Conservation (phyloP, 2,113 vertebrate genomes). For the Fregetta grallaria region DNA sequence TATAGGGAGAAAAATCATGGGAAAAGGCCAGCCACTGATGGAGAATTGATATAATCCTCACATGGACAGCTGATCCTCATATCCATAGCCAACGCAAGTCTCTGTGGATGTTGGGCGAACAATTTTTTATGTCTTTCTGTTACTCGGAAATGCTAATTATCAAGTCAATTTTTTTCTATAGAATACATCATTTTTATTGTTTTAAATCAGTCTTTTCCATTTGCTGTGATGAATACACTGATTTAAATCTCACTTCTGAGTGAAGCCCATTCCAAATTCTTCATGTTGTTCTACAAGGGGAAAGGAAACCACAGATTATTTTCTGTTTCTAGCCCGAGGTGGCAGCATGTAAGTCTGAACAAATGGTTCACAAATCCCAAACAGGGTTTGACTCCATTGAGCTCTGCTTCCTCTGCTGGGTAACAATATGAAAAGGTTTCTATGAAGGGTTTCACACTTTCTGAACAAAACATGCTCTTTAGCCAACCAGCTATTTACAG, state of each 20-base stretch:
- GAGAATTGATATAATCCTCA: background rate
- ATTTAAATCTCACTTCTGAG: background rate
- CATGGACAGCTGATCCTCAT: background rate
- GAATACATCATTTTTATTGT: background rate
- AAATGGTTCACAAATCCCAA: background rate
- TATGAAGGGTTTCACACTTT: background rate
- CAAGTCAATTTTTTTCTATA: background rate
- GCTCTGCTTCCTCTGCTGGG: background rate
- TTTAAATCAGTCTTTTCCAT: background rate
- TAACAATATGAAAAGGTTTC: background rate
- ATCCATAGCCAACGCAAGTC: background rate
- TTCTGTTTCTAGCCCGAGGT: background rate
- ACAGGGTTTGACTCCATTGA: rapidly evolving
- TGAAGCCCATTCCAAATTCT: background rate
- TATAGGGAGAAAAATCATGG: background rate
- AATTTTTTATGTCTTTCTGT: background rate
- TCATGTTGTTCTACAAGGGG: background rate
- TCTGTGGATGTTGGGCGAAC: background rate
- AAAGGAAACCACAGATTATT: background rate
- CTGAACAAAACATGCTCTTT: background rate
- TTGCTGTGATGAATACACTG: background rate
- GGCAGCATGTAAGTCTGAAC: background rate
- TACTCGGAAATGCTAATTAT: background rate
- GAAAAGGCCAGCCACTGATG: background rate
- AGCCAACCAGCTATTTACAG: constrained; percentile 4